phyloP scores from a whole-genome alignment of 2,888 invertebrate species.

The Rotaria socialis region DNA sequence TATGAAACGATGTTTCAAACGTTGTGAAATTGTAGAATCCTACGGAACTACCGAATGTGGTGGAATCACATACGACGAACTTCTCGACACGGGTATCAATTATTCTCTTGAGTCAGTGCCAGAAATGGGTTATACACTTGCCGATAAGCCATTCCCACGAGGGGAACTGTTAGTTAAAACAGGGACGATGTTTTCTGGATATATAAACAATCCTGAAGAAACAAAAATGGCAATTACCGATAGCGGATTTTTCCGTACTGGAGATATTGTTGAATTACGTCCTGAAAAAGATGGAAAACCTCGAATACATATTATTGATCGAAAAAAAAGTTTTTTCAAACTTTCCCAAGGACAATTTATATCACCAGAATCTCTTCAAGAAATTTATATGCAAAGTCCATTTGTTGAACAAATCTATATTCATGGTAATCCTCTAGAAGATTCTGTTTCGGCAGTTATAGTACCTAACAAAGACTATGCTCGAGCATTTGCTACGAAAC shows the following conservation, averaged over 20 bases:
- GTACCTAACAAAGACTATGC: constrained; percentile 1
- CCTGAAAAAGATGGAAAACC: not conserved
- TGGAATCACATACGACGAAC: not conserved
- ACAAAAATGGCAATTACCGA: not conserved
- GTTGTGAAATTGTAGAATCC: not conserved
- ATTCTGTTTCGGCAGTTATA: not conserved
- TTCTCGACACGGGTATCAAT: not conserved
- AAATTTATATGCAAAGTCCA: not conserved
- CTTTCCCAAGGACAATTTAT: too few relatives aligned
- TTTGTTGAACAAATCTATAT: constrained; percentile 31
- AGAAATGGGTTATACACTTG: not conserved
- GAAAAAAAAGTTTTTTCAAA: not conserved
- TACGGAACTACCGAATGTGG: constrained; percentile 2
- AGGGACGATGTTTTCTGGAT: not conserved
- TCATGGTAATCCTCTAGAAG: not conserved
- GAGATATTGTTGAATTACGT: not conserved
- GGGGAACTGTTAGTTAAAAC: constrained; percentile 20
- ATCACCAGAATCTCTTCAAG: not conserved
- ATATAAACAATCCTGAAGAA: not conserved
- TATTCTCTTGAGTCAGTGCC: not conserved
- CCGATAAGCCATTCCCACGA: not conserved
- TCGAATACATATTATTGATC: not conserved
- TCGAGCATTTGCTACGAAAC: not conserved
- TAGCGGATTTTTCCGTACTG: not conserved
- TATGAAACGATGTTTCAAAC: not conserved